Conservation (phyloP, 2,888 invertebrate species). For the Melieria omissa region DNA sequence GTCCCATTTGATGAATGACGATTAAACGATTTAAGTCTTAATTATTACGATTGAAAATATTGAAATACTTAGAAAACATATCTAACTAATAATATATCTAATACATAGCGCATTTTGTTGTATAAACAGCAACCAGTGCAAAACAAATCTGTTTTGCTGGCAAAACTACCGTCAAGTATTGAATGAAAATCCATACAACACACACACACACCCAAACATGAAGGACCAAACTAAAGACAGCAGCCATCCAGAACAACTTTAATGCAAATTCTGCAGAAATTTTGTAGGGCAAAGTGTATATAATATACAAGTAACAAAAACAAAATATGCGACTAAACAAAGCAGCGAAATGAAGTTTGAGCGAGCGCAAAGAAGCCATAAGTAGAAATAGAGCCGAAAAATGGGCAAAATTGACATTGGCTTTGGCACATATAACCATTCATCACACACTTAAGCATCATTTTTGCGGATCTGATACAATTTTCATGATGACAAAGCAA, state of each 20-base stretch:
- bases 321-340: too few species aligned
- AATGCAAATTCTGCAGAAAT: slow-evolving; percentile 14
- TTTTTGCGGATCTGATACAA: slow-evolving; percentile 18
- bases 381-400: neutral
- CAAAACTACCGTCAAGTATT: neutral
- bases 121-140: too few species aligned
- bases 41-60: too few species aligned
- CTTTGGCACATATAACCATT: slow-evolving; percentile 28
- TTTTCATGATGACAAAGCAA: slow-evolving; percentile 21
- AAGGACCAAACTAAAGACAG: neutral
- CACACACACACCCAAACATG: neutral
- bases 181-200: neutral
- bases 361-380: neutral
- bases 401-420: slow-evolving; percentile 25
- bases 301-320: too few species aligned
- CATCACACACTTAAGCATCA: slow-evolving; percentile 28
- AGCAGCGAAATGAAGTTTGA: neutral
- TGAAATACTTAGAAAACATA: too few species aligned
- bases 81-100: too few species aligned
- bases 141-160: neutral
- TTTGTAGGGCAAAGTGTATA: neutral
- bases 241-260: neutral
- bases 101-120: too few species aligned
- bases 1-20: too few species aligned
- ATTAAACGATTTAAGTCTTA: too few species aligned